Evolutionary conservation across 2,888 invertebrate species (phyloP).

Genomic region (Eretmocerus hayati): DNA sequence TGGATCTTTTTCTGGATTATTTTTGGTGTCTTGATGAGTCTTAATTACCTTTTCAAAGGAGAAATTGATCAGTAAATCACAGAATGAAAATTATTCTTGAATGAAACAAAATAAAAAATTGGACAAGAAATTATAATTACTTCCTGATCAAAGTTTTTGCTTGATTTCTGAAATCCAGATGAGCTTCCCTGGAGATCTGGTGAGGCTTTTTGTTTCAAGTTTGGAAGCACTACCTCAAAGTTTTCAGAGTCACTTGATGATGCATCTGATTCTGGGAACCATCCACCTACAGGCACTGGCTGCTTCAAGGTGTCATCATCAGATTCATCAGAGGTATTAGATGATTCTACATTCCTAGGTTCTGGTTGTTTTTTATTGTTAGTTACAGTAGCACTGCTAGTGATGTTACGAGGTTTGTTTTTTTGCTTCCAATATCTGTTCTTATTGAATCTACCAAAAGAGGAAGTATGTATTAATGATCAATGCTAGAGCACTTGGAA

Average conservation of each 20-base stretch:
- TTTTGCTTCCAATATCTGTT: slow-evolving; percentile 13
- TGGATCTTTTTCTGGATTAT: neutral
- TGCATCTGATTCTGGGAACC: slow-evolving; percentile 17
- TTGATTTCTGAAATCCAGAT: too few species aligned
- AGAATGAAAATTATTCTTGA: too few species aligned
- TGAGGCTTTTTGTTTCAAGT: too few species aligned
- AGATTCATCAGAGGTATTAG: neutral
- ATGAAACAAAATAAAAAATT: neutral
- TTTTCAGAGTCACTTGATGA: slow-evolving; percentile 14
- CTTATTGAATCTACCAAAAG: slow-evolving; percentile 11
- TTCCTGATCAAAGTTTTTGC: slow-evolving; percentile 18
- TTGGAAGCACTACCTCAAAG: neutral
- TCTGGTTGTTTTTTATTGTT: slow-evolving; percentile 1
- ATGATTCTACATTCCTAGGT: slow-evolving; percentile 1
- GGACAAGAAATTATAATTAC: slow-evolving; percentile 8
- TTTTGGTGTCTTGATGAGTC: neutral
- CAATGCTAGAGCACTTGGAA: too few species aligned
- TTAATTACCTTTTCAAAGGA: slow-evolving; percentile 2
- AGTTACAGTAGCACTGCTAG: neutral
- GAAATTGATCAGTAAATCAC: too few species aligned
- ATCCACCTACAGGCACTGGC: slow-evolving; percentile 14
- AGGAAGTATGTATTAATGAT: too few species aligned
- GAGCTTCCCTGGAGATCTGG: neutral
- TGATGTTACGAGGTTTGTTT: slow-evolving; percentile 8
- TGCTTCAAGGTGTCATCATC: slow-evolving; percentile 14